These are phyloP conservation scores for Acanthopagrus latus DNA, from an alignment of 2,797 vertebrate species.

Conservation along the genomic window DNA sequence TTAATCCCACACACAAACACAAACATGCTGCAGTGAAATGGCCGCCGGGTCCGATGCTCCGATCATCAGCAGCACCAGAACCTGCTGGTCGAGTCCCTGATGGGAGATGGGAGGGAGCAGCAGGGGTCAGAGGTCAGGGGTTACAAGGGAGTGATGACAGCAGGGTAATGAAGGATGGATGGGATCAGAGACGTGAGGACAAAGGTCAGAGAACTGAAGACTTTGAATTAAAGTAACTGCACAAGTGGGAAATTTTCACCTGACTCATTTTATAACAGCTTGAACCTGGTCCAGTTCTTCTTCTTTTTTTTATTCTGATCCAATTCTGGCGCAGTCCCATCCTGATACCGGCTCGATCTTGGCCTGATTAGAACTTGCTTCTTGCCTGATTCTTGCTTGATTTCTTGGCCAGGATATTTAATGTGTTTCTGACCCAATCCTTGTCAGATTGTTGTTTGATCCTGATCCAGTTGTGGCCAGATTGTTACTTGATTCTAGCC, in stretches of 20 bases:
- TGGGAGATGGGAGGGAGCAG: background rate
- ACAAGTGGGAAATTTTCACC: background rate
- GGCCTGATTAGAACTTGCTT: no score
- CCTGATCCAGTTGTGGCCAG: no score
- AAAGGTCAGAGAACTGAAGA: background rate
- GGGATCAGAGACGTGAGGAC: no score
- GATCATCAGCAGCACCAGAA: background rate
- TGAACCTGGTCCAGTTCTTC: background rate
- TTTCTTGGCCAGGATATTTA: no score
- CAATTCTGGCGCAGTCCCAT: no score
- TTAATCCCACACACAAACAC: constrained; percentile 10
- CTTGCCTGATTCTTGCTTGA: no score
- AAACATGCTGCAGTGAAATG: background rate
- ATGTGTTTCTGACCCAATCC: no score
- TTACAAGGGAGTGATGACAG: background rate
- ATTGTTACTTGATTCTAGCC: no score
- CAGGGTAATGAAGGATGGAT: background rate
- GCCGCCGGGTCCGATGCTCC: constrained; percentile 4
- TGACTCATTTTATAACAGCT: background rate
- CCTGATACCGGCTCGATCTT: background rate
- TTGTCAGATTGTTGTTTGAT: no score
- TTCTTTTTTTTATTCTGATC: background rate
- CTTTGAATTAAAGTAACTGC: background rate
- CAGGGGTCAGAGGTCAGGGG: background rate
- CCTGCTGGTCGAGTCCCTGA: background rate